Percentiles rank a stretch among this genome's conserved stretches.
Conservation (phyloP, 2,888 invertebrate genomes). For the Aplocera efformata region DNA sequence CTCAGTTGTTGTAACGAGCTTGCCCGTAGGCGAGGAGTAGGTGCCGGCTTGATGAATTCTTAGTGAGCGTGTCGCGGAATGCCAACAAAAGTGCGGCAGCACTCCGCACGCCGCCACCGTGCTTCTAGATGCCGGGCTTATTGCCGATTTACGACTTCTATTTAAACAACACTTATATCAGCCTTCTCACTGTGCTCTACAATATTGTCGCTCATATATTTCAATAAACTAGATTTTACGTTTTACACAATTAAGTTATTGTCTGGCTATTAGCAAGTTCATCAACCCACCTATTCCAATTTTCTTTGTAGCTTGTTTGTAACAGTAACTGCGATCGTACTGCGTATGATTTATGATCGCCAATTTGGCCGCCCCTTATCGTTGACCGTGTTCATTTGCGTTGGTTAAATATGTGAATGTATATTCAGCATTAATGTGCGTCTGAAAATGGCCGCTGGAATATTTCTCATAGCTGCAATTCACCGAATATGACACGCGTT, state of each 20-base stretch:
- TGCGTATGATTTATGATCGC: slow-evolving; percentile 43
- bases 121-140: slow-evolving; percentile 36
- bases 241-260: slow-evolving; percentile 8
- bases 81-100: slow-evolving; percentile 34
- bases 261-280: slow-evolving; percentile 29
- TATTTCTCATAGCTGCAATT: slow-evolving; percentile 35
- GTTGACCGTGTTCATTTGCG: slow-evolving; percentile 47
- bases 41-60: slow-evolving; percentile 30
- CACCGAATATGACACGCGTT: slow-evolving; percentile 32
- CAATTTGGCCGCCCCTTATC: slow-evolving; percentile 51
- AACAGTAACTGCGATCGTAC: slow-evolving; percentile 37
- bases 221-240: slow-evolving; percentile 6
- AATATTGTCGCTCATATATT: slow-evolving; percentile 9
- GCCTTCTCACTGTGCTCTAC: slow-evolving; percentile 31
- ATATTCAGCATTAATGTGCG: slow-evolving; percentile 26
- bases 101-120: slow-evolving; percentile 12
- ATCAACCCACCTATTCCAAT: slow-evolving; percentile 35
- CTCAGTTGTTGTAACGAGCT: slow-evolving; percentile 30
- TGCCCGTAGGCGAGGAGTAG: slow-evolving; percentile 25
- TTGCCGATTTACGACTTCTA: slow-evolving; percentile 48
- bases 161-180: slow-evolving; percentile 38
- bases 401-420: slow-evolving; percentile 37
- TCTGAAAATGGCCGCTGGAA: slow-evolving; percentile 31
- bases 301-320: slow-evolving; percentile 38
- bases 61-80: slow-evolving; percentile 40